Base-by-base conservation (phyloP, 2,797 vertebrate genomes). In the Furcifer pardalis region DNA sequence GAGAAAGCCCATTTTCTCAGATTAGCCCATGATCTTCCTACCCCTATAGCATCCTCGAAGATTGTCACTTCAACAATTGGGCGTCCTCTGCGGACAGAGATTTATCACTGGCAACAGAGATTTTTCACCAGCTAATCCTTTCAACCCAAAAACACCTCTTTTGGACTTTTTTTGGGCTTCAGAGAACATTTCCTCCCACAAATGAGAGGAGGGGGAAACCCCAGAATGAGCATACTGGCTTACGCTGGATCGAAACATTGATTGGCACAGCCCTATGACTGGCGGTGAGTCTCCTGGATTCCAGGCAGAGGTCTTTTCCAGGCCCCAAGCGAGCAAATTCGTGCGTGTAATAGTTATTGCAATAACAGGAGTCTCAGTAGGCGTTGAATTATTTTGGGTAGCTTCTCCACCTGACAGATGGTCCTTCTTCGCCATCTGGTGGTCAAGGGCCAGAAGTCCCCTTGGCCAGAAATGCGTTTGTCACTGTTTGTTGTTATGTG, bases 381-480 rank as follows among this genome's bases (percentile, higher is more conserved):
- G 62, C 2, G 9, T 27, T 17, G 37, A 44, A n/a, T 27, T 13
- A 46, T 68, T 49, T 17, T 27, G 23, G 74, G 6, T 46, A 40
- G 40, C 30, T 23, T 69, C 5, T 21, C 46, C 23, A 10, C 23
- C 4, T n/a, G 15, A 63, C 32, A 17, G 59, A 68, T 37, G 81
- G 84, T 46, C 78, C 52, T 76, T 8, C 71, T 85, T 81, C 42
- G 72, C 84, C 84, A 86, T 46, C 84, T 86, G 37, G 84, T 77
- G 84, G 79, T 42, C 32, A n/a, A 7, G 21, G 21, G 37, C 12
- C 42, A 25, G n/a, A 69, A 76, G 19, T 75, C n/a, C 60, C 1
- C 17, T 37, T 46, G 27, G 40, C 69, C 30, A 40, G 25, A 59
- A 59, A 81, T 9, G n/a, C 62, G 27, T 46, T 46, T 46, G 72